phyloP scores from a whole-genome alignment of 37 sponge, comb jelly and placozoan genomes.

The Geodia barretti region DNA sequence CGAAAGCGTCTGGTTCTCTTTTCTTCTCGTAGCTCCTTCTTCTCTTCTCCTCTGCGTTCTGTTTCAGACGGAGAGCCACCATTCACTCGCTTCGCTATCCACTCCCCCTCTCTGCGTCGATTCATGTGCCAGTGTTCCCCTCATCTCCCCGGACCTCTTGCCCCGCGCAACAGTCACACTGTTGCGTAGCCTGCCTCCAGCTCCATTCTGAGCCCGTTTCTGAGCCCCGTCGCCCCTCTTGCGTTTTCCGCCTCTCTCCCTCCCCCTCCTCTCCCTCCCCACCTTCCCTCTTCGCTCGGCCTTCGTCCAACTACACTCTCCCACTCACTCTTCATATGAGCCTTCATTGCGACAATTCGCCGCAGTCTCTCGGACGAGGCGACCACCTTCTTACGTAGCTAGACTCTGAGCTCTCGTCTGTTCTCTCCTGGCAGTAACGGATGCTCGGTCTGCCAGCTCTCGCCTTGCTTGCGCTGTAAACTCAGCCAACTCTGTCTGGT shows the following conservation, averaged over 20 bases:
- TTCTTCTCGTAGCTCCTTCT: constrained; percentile 31
- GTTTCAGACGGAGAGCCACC: constrained; percentile 32
- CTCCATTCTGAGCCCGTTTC: too few species aligned
- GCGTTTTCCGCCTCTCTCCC: constrained; percentile 27
- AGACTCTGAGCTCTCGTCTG: constrained; percentile 21
- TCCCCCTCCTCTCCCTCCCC: constrained; percentile 5
- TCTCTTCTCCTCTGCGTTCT: constrained; percentile 49
- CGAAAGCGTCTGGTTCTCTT: constrained; percentile 25
- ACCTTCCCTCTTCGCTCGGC: background rate
- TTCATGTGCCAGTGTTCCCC: constrained; percentile 26
- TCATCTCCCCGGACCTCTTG: constrained; percentile 9
- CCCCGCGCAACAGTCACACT: too few species aligned
- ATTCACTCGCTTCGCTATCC: constrained; percentile 38
- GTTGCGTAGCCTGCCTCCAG: too few species aligned
- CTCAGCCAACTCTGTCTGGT: constrained; percentile 62
- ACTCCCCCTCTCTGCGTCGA: constrained; percentile 21
- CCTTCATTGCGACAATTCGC: too few species aligned
- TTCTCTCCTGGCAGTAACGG: constrained; percentile 44
- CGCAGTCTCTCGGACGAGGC: too few species aligned
- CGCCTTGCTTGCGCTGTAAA: constrained; percentile 46
- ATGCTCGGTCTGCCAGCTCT: constrained; percentile 35
- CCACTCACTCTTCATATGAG: too few species aligned
- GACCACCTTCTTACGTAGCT: background rate
- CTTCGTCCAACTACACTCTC: too few species aligned
- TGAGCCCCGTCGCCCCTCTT: too few species aligned